Base-by-base conservation (phyloP, 2,888 invertebrate species). In the Cenopis cana region DNA sequence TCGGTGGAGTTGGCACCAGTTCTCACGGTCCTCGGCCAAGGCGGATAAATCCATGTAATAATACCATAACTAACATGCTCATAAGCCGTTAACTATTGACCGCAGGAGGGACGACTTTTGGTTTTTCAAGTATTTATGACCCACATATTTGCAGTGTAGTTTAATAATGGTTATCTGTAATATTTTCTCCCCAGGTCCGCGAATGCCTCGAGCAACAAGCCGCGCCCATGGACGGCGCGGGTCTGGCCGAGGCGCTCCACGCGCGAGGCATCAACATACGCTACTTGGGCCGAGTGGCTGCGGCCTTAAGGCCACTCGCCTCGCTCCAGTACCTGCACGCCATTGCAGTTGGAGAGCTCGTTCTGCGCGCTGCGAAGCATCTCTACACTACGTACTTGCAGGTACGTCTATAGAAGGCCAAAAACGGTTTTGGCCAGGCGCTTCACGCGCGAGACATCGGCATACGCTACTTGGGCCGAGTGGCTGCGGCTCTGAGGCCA, bases 391-490 rank as follows among this genome's bases (percentile, higher is more conserved):
- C 94, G 0, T 98, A 98, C 85, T 95, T 99, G 92, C 99, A 99
- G 94, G 96, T 95, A 74, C 73, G 71, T 17, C 6, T 33, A 8
- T 33, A 33, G 9, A 33, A 33, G 9, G 33, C n/a, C n/a, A n/a
- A n/a, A n/a, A n/a, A n/a, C 95, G 67, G 98, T 98, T 1, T 94
- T 99, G 73, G 96, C 98, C 0, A 99, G 88, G 97, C 98, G 10
- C 94, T 99, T 88, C 99, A 99, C 91, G 97, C 96, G 79, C 96
- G 98, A 76, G 99, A 99, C 77, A 98, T 99, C 82, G 99, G 99
- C 92, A 96, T 99, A 77, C 95, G 99, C 71, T 99, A 99, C 89
- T 94, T 99, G 76, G 99, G 99, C 61, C 97, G 98, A 93, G 96
- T 99, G 57, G 96, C 97, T 57, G 95, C 95, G 73, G 95, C 97